Base-by-base conservation (phyloP, 2,888 invertebrate genomes). In the Andrena minutula region DNA sequence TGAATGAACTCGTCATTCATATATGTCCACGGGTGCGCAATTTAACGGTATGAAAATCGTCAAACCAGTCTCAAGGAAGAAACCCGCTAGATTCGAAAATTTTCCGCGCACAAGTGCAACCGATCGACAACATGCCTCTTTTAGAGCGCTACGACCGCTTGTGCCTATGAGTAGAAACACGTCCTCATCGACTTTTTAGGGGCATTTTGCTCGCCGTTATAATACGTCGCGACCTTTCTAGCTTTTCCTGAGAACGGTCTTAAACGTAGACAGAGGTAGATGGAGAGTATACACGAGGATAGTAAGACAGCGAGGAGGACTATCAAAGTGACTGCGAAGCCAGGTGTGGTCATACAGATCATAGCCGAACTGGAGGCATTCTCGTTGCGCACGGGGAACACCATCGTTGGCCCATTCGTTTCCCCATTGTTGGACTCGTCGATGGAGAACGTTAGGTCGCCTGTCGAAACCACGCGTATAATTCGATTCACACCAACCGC, bases 311-410 rank as follows among this genome's bases (percentile, higher is more conserved):
- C 97, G 79, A 98, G 95, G 30, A 98, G 95, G 64, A 98, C 96
- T 69, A 98, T 96, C 35, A 98, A 95, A 35, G 98, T 97, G 47
- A 97, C 97, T 53, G 98, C 97, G 91, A 98, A 98, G 12, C 98
- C 98, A n/a, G 98, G 97, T 4, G 98, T 98, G 0, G 98, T 98
- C 98, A 98, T 98, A 94, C 98, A 98, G 85, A 98, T 98, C 82
- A 98, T 96, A 35, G 92, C 89, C 35, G 88, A 87, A 56, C 60
- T 75, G 2, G 76, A 32, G 7, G 79, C 16, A 47, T 78, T 85
- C 58, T 88, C 88, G 47, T 96, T 96, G 20, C 95, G 94, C 2
- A 96, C 96, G 2, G 97, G 97, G 91, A 97, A 96, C 0, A 97
- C 95, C 95, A 97, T 96, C 0, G 97, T 94, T 4, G 95, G 95